Percentiles rank a stretch among this genome's conserved stretches.
Conservation (phyloP, 2,113 vertebrate genomes). For the Laticauda laticaudata region DNA sequence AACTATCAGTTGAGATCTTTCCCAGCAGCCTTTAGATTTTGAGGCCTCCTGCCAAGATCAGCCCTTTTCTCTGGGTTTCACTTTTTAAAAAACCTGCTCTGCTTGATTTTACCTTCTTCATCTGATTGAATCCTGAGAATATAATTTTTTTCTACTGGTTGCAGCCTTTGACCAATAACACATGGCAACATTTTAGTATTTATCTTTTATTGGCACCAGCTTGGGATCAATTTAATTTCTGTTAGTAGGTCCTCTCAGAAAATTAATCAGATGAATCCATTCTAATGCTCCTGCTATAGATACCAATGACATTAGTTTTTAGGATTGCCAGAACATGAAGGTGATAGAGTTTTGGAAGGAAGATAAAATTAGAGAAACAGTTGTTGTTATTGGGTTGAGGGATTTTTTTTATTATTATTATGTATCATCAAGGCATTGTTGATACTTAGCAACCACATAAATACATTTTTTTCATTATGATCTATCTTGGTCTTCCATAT, state of each 20-base stretch:
- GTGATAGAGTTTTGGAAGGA: background rate
- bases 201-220: background rate
- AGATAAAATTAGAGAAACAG: background rate
- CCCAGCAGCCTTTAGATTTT: background rate
- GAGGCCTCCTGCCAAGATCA: background rate
- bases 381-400: background rate
- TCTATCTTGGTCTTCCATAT: background rate
- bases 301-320: background rate
- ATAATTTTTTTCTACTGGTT: background rate
- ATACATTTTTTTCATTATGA: background rate
- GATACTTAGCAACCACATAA: background rate
- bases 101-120: background rate
- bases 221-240: background rate
- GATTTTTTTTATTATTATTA: background rate
- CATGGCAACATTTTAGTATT: background rate
- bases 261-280: background rate
- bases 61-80: background rate
- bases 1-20: background rate
- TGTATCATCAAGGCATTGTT: background rate
- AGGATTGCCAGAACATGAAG: background rate
- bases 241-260: background rate
- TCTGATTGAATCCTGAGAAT: background rate
- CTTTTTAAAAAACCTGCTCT: background rate
- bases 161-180: background rate
- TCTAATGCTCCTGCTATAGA: background rate